Percentiles rank a stretch among this genome's conserved stretches.
Conservation (phyloP, 2,797 vertebrate species). For the Triplophysa bombifrons region DNA sequence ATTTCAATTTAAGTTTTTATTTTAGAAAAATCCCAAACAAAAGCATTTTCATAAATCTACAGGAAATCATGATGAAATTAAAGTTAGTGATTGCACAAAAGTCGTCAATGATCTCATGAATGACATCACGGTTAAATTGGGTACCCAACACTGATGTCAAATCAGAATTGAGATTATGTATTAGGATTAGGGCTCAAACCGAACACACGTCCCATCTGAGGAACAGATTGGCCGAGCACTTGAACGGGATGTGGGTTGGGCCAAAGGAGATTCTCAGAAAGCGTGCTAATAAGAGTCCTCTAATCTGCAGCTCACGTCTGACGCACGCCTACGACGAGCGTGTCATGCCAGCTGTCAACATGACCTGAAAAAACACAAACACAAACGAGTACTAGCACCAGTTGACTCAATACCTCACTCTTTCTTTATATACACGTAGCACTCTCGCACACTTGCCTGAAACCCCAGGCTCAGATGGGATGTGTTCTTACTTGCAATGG, state of each 20-base stretch:
- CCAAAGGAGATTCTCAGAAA: constrained; percentile 62
- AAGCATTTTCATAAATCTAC: too few species aligned
- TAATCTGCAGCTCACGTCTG: constrained; percentile 59
- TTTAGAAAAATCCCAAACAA: too few species aligned
- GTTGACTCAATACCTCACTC: not conserved
- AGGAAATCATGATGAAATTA: not conserved
- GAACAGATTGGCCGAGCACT: constrained; percentile 43
- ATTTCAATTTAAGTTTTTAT: too few species aligned
- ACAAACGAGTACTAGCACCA: not conserved
- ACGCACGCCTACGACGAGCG: constrained; percentile 36
- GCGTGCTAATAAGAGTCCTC: constrained; percentile 57
- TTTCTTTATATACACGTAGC: not conserved
- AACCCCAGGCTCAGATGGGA: not conserved
- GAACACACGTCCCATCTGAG: not conserved
- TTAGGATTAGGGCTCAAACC: constrained; percentile 9
- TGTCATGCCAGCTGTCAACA: constrained; percentile 40
- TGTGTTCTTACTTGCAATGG: not conserved
- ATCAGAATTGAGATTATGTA: constrained; percentile 31
- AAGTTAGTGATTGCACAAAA: not conserved
- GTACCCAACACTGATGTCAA: constrained; percentile 13
- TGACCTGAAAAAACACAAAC: constrained; percentile 35
- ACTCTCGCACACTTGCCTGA: not conserved
- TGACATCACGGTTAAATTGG: constrained; percentile 23
- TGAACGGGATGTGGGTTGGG: constrained; percentile 46
- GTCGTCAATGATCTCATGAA: not conserved